Evolutionary conservation across 2,888 invertebrate species (phyloP).

Genomic region (Drosophila monieri): DNA sequence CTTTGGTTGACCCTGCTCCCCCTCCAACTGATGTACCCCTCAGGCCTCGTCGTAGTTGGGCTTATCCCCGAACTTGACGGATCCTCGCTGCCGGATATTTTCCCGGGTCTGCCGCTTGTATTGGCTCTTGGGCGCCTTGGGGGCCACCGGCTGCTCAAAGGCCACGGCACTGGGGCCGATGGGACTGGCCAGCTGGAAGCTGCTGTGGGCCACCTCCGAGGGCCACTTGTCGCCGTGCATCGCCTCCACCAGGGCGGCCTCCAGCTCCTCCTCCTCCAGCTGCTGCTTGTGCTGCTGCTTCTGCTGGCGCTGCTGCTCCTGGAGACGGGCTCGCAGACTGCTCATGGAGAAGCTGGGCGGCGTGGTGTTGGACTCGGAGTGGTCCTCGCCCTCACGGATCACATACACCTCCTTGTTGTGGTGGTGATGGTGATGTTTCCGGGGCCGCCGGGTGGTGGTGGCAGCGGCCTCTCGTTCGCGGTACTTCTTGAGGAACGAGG

Average conservation of each 20-base stretch:
- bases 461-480: slow-evolving; percentile 58
- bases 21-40: background rate
- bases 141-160: slow-evolving; percentile 60
- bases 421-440: slow-evolving; percentile 47
- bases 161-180: slow-evolving; percentile 73
- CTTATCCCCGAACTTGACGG: slow-evolving; percentile 78
- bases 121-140: slow-evolving; percentile 32
- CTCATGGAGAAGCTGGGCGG: slow-evolving; percentile 56
- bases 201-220: slow-evolving; percentile 56
- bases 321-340: slow-evolving; percentile 62
- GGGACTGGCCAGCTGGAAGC: slow-evolving; percentile 66
- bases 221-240: slow-evolving; percentile 76
- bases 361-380: slow-evolving; percentile 12
- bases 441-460: slow-evolving; percentile 19
- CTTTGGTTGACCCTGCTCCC: slow-evolving; percentile 57
- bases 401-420: slow-evolving; percentile 45
- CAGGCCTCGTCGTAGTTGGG: slow-evolving; percentile 62
- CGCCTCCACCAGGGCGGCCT: slow-evolving; percentile 55
- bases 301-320: slow-evolving; percentile 52
- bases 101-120: slow-evolving; percentile 57
- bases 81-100: slow-evolving; percentile 73
- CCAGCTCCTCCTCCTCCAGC: slow-evolving; percentile 55
- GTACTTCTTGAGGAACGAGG: slow-evolving; percentile 70
- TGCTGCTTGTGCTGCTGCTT: slow-evolving; percentile 45
- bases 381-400: slow-evolving; percentile 23